These are phyloP conservation scores for Ricordea florida DNA, from an alignment of 92 coral and sea anemone species.

Conservation along the genomic window DNA sequence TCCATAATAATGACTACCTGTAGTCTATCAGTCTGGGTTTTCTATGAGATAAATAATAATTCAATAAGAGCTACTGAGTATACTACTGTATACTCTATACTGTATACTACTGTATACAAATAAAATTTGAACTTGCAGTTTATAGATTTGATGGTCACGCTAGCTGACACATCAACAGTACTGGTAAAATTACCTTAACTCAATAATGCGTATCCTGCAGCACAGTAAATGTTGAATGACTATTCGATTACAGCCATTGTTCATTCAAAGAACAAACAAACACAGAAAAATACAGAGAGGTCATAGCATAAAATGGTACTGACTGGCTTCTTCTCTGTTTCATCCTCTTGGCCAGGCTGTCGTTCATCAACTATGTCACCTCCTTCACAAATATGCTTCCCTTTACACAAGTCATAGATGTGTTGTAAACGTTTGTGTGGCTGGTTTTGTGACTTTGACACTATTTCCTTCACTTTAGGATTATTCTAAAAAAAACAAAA, in stretches of 20 bases:
- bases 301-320: background rate
- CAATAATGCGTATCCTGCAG: too few relatives aligned
- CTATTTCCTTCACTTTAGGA: slow-evolving; percentile 89
- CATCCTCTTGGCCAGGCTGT: slow-evolving; percentile 70
- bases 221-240: background rate
- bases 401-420: slow-evolving; percentile 93
- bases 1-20: too few relatives aligned
- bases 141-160: too few relatives aligned
- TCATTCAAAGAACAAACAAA: background rate
- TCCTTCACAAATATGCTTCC: slow-evolving; percentile 95
- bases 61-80: too few relatives aligned
- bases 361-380: slow-evolving; percentile 94
- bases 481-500: slow-evolving; percentile 62
- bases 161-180: too few relatives aligned
- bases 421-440: slow-evolving; percentile 92
- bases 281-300: too few relatives aligned
- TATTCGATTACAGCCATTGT: background rate
- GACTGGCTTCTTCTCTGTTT: slow-evolving; percentile 89
- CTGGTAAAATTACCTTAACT: too few relatives aligned
- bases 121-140: too few relatives aligned
- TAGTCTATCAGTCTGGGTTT: too few relatives aligned
- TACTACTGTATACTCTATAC: too few relatives aligned
- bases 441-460: slow-evolving; percentile 79
- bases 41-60: too few relatives aligned
- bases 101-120: too few relatives aligned